Evolutionary conservation across 2,113 vertebrate species (phyloP).

Genomic region (Sterrhoptilus dennistouni): DNA sequence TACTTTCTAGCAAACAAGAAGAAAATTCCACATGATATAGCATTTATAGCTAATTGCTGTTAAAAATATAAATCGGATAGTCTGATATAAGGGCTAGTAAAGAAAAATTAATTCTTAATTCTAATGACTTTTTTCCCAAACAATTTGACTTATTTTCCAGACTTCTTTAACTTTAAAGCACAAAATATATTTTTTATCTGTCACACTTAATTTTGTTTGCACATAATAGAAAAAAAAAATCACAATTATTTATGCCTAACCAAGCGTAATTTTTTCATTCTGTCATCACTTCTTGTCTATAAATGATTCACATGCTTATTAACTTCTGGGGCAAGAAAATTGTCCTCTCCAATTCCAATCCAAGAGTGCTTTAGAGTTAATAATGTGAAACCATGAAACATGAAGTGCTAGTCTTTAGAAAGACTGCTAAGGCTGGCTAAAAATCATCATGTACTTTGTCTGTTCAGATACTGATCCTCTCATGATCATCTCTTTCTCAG

Average conservation of each 20-base stretch:
- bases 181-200: neutral
- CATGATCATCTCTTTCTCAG: neutral
- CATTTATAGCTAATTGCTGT: neutral
- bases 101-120: neutral
- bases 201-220: neutral
- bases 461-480: neutral
- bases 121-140: neutral
- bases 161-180: neutral
- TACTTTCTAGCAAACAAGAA: neutral
- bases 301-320: neutral
- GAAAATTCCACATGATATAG: neutral
- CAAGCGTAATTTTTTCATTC: neutral
- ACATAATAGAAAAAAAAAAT: neutral
- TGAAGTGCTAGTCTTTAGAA: neutral
- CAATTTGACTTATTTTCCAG: neutral
- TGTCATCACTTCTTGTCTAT: neutral
- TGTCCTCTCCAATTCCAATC: neutral
- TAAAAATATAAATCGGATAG: neutral
- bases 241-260: neutral
- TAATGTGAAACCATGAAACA: neutral
- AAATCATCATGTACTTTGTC: neutral
- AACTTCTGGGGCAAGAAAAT: neutral
- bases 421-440: neutral
- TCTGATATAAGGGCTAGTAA: neutral
- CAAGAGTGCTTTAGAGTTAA: neutral